Evolutionary conservation across 2,888 invertebrate species (phyloP).

Genomic region (Hedychridium roseum): DNA sequence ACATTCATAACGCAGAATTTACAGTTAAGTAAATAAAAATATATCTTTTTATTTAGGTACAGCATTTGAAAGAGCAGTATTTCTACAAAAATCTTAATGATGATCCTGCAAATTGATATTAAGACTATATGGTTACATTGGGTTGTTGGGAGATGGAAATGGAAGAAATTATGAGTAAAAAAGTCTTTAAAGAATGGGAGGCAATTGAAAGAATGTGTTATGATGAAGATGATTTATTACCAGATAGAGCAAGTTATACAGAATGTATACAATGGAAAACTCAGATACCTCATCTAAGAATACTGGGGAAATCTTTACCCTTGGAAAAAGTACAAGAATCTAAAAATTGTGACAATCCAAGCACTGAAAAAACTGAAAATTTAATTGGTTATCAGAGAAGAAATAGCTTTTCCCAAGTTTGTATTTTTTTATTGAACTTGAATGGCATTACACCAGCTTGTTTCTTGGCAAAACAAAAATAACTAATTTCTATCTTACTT

Average conservation of each 20-base stretch:
- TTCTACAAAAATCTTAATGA: slow-evolving; percentile 32
- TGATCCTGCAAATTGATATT: slow-evolving; percentile 39
- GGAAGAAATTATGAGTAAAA: slow-evolving; percentile 47
- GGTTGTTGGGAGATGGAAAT: slow-evolving; percentile 52
- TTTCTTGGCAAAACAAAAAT: no score
- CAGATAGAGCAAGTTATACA: slow-evolving; percentile 35
- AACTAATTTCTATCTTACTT: no score
- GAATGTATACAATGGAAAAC: slow-evolving; percentile 57
- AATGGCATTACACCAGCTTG: neutral
- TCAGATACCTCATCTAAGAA: slow-evolving; percentile 53
- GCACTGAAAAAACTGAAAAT: slow-evolving; percentile 5
- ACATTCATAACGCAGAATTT: no score
- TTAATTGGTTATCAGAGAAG: slow-evolving; percentile 9
- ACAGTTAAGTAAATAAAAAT: no score
- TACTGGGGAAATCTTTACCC: slow-evolving; percentile 44
- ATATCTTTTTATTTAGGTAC: no score
- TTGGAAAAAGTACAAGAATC: slow-evolving; percentile 16
- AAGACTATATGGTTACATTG: slow-evolving; percentile 36
- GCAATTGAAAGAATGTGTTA: slow-evolving; percentile 51
- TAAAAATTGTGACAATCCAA: neutral
- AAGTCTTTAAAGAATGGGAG: slow-evolving; percentile 51
- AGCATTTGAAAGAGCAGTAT: no score
- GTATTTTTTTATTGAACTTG: slow-evolving; percentile 13
- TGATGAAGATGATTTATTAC: slow-evolving; percentile 42
- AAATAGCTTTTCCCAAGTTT: slow-evolving; percentile 25